A percentile compares a stretch with the other conserved stretches of the same genome.
Evolutionary conservation across 2,888 invertebrate species (phyloP).

Genomic region (Xestobium rufovillosum): DNA sequence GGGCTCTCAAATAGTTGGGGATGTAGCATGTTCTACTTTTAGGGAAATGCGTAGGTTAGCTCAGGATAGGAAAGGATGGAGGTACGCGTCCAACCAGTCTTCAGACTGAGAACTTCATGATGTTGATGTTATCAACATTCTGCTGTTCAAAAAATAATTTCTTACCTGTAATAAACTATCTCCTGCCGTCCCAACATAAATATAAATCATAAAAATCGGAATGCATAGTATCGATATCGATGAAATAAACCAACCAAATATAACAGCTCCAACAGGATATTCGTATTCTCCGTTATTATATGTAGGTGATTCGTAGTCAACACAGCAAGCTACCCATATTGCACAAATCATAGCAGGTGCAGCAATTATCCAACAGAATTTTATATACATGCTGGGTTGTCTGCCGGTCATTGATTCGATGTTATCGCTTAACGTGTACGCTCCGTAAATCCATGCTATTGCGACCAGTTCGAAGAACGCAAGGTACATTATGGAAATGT

Average conservation of each 20-base stretch:
- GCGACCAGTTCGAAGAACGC: constrained; percentile 91
- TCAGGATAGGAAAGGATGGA: too few relatives aligned
- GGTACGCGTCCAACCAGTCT: too few relatives aligned
- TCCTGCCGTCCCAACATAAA: constrained; percentile 64
- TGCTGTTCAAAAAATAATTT: constrained; percentile 13
- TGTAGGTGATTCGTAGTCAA: constrained; percentile 79
- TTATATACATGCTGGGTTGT: constrained; percentile 71
- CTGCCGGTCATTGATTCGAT: constrained; percentile 85
- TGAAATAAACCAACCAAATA: constrained; percentile 80
- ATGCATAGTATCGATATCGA: constrained; percentile 77
- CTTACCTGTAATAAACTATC: constrained; percentile 63
- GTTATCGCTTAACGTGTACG: constrained; percentile 68
- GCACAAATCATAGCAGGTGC: constrained; percentile 75
- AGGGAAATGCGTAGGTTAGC: too few relatives aligned
- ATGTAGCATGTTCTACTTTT: too few relatives aligned
- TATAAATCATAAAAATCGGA: constrained; percentile 71
- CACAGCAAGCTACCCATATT: constrained; percentile 81
- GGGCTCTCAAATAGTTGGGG: too few relatives aligned
- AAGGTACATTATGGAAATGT: constrained; percentile 83
- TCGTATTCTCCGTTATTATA: constrained; percentile 71
- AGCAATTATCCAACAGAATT: constrained; percentile 77
- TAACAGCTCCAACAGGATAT: constrained; percentile 81
- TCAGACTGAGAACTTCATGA: too few relatives aligned
- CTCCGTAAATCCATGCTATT: constrained; percentile 88
- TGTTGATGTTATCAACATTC: too few relatives aligned